These are phyloP conservation scores for Octodon degus DNA, from an alignment of 2,113 vertebrate genomes.

Conservation along the genomic window DNA sequence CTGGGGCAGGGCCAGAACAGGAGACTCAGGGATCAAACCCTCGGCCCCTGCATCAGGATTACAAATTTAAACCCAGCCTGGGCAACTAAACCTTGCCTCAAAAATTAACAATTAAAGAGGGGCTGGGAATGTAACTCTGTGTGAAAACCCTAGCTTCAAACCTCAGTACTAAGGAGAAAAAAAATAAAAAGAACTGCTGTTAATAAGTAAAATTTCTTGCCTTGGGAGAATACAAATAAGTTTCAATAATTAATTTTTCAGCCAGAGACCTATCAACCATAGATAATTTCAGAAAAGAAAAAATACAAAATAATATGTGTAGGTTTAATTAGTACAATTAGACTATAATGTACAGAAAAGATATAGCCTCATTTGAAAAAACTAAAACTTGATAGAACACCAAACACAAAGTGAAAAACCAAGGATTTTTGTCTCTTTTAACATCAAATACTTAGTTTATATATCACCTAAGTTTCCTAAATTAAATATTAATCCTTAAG, in stretches of 20 bases:
- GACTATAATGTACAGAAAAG: conserved; percentile 26
- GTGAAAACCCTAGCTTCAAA: neutral
- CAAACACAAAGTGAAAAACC: conserved; percentile 10
- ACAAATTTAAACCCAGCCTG: neutral
- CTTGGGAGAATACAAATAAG: neutral
- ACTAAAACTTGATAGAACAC: neutral
- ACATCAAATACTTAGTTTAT: conserved; percentile 28
- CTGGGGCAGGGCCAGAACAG: too few species aligned
- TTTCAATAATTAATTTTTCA: conserved; percentile 41
- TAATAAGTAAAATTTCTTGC: conserved; percentile 14
- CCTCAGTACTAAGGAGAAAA: neutral
- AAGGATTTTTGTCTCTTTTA: neutral
- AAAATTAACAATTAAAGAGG: neutral
- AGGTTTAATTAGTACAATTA: neutral
- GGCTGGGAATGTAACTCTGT: neutral
- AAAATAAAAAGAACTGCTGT: neutral
- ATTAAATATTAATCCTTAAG: conserved; percentile 37
- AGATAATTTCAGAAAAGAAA: neutral
- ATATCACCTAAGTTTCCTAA: neutral
- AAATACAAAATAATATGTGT: neutral
- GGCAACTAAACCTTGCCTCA: neutral
- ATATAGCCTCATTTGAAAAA: neutral
- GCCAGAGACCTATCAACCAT: neutral
- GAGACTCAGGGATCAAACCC: too few species aligned
- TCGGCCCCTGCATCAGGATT: neutral